These are phyloP conservation scores for Trachythela sp. DNA, from an alignment of 64 coral and sea anemone species.

Conservation along the genomic window DNA sequence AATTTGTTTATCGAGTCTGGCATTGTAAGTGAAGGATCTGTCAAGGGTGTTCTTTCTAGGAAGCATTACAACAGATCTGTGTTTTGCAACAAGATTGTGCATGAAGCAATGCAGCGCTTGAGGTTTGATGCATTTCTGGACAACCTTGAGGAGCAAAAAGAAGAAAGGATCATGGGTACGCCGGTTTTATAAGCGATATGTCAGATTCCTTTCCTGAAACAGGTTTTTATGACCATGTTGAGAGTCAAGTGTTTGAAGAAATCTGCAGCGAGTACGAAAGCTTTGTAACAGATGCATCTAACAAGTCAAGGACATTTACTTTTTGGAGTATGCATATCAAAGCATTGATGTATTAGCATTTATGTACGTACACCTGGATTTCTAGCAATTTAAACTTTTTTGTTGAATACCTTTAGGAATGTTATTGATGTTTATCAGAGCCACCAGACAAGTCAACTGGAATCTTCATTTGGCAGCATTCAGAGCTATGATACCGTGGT, in stretches of 20 bases:
- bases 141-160: background rate
- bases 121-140: background rate
- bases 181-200: background rate
- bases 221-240: background rate
- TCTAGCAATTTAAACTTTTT: background rate
- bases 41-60: background rate
- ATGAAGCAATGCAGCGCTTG: background rate
- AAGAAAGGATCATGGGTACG: background rate
- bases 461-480: background rate
- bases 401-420: background rate
- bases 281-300: background rate
- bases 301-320: background rate
- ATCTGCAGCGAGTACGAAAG: background rate
- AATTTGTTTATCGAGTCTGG: background rate
- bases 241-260: background rate
- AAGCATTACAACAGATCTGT: background rate
- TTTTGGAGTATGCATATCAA: background rate
- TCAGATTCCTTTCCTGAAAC: background rate
- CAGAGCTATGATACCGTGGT: background rate
- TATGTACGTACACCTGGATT: background rate
- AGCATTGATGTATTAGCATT: no score
- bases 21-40: background rate
- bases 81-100: background rate
- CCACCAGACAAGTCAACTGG: background rate
- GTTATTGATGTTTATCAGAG: background rate